Percentiles rank a stretch among this genome's conserved stretches.
phyloP scores from a whole-genome alignment of 2,113 vertebrate species.

The Ptilorrhoa leucosticta region DNA sequence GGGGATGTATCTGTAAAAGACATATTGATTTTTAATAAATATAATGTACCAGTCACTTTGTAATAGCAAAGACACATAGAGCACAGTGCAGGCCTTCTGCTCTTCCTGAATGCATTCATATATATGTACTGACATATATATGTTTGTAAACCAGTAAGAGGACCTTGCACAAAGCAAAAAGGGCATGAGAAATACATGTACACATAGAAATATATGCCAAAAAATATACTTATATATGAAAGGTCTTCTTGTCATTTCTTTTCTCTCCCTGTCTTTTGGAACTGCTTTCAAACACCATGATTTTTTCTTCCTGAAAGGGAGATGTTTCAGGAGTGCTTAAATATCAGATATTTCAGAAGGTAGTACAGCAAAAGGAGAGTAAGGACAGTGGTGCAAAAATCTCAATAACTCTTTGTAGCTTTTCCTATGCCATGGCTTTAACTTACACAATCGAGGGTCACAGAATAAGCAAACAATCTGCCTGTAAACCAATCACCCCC shows the following conservation, averaged over 20 bases:
- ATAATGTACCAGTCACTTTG: not conserved
- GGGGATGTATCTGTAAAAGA: not conserved
- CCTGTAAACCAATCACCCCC: not conserved
- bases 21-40: slow-evolving; percentile 45
- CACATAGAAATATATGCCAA: not conserved
- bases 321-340: not conserved
- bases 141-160: not conserved
- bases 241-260: not conserved
- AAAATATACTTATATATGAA: not conserved
- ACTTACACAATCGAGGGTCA: not conserved
- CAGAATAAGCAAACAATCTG: not conserved
- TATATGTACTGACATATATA: not conserved
- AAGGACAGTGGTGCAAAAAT: not conserved
- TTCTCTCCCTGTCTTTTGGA: not conserved
- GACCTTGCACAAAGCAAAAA: not conserved
- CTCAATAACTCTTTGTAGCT: not conserved
- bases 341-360: not conserved
- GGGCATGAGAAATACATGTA: not conserved
- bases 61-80: not conserved
- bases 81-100: not conserved
- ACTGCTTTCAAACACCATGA: not conserved
- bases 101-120: not conserved
- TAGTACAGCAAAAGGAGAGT: not conserved
- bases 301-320: not conserved
- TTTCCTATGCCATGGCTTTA: not conserved